A percentile compares a stretch with the other conserved stretches of the same genome.
phyloP scores from a whole-genome alignment of 2,888 invertebrate genomes.

The Lasioglossum pauxillum region DNA sequence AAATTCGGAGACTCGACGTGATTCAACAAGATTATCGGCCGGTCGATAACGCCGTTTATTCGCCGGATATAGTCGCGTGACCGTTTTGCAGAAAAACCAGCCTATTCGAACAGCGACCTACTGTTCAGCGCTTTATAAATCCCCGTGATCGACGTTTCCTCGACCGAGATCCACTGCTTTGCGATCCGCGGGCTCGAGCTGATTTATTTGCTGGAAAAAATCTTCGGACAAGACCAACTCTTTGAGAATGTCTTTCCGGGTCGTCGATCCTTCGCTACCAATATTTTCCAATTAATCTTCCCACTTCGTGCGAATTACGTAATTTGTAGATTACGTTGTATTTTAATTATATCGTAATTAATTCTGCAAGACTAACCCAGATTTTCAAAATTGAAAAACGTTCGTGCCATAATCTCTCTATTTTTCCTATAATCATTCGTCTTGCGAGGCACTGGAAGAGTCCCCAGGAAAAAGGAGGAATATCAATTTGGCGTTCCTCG shows the following conservation, averaged over 20 bases:
- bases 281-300: neutral
- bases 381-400: no score
- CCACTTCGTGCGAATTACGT: no score
- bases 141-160: conserved; percentile 32
- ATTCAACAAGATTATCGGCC: conserved; percentile 1
- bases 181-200: neutral
- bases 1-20: neutral
- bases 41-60: neutral
- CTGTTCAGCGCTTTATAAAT: conserved; percentile 12
- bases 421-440: no score
- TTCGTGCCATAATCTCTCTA: no score
- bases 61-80: neutral
- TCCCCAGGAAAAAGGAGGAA: no score
- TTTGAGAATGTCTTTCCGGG: neutral
- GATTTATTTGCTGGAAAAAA: neutral
- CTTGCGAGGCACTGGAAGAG: no score
- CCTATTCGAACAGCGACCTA: conserved; percentile 7
- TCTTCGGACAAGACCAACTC: neutral
- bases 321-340: no score
- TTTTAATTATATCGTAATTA: no score
- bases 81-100: conserved; percentile 11
- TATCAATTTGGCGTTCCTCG: no score
- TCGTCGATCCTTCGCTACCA: neutral
- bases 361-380: no score
- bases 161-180: conserved; percentile 13